Evolutionary conservation across 2,797 vertebrate species (phyloP).

Genomic region (Esox lucius): DNA sequence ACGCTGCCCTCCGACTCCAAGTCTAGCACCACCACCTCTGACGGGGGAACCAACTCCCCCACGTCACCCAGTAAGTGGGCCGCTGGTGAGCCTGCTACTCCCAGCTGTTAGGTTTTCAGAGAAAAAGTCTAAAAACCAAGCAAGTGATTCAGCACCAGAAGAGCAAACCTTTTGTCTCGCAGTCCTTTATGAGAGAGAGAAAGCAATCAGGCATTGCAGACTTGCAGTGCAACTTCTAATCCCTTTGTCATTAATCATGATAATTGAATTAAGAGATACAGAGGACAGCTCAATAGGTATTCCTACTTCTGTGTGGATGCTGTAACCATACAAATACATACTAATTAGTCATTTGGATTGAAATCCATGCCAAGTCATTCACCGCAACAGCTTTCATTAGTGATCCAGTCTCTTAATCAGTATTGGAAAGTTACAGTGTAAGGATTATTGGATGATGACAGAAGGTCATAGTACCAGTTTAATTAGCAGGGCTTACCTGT

Average conservation of each 20-base stretch:
- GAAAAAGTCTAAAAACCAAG: not conserved
- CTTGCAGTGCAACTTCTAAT: not conserved
- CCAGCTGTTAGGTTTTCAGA: not conserved
- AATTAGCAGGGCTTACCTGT: not conserved
- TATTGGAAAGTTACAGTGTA: not conserved
- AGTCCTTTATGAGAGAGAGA: not conserved
- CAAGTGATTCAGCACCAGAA: not conserved
- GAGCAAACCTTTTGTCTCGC: not conserved
- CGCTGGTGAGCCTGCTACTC: constrained; percentile 1
- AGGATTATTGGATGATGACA: not conserved
- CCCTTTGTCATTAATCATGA: not conserved
- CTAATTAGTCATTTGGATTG: not conserved
- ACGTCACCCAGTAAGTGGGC: constrained; percentile 89
- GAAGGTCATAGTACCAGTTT: not conserved
- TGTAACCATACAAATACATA: not conserved
- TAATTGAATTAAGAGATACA: not conserved
- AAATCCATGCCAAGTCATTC: not conserved
- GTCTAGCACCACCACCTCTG: constrained; percentile 86
- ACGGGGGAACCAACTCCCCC: constrained; percentile 84
- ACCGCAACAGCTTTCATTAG: not conserved
- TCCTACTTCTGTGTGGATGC: not conserved
- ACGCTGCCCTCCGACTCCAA: constrained; percentile 87
- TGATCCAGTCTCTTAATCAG: not conserved
- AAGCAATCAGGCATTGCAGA: not conserved
- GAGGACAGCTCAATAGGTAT: not conserved